Evolutionary conservation across 2,888 invertebrate species (phyloP), one percentile per base, ranked within the genome.

Genomic region (Branchellion lobata): DNA sequence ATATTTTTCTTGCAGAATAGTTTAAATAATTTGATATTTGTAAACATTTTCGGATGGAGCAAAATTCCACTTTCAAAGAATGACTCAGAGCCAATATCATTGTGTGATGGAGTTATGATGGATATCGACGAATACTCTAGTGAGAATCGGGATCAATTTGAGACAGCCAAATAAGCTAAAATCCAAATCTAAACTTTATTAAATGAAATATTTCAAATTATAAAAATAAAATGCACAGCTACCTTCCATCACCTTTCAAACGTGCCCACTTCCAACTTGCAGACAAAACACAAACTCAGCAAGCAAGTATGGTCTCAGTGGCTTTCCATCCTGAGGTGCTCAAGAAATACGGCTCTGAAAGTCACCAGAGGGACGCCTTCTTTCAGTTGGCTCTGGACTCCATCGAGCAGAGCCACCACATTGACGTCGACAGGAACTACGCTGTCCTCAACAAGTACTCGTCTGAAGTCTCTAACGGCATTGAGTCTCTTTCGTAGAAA

Each of bases 251-350:
- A n/a, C n/a, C n/a, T n/a, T n/a, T n/a, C n/a, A n/a, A n/a, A n/a
- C n/a, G n/a, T n/a, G n/a, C n/a, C n/a, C n/a, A n/a, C n/a, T n/a
- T n/a, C n/a, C n/a, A n/a, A n/a, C n/a, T n/a, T n/a, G n/a, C n/a
- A 40, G 40, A 40, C 8, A 40, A 40, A 14, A 40, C 5, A n/a
- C 3, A 21, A 72, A 29, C 3, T 0, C n/a, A 33, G 33, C 33
- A 34, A 24, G 36, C 27, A 21, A 72, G 36, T n/a, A 36, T 72
- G 3, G 40, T 72, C n/a, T 72, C 72, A 14, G 40, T 72, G n/a
- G 72, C 72, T n/a, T 72, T 72, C 47, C 34, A 72, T 14, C 72
- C 72, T 31, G 24, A 24, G 29, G 36, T 72, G 31, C n/a, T 72
- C 21, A 33, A 21, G 2, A 47, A 36, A 29, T 40, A 72, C 47